phyloP scores from a whole-genome alignment of 2,797 vertebrate genomes.

The Pangasius djambal region DNA sequence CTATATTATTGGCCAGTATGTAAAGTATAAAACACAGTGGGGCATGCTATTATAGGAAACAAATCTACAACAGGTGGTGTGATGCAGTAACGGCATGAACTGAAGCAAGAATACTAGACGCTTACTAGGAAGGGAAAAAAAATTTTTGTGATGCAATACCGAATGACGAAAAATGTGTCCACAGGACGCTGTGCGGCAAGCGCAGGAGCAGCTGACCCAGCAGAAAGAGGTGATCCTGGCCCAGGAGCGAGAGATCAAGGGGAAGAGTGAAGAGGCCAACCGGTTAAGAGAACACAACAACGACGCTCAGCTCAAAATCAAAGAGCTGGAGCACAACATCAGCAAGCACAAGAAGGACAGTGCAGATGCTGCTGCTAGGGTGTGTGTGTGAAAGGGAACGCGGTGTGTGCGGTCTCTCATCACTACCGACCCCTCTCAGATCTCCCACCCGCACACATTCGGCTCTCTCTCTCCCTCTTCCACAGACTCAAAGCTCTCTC shows the following conservation, averaged over 20 bases:
- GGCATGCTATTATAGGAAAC: neutral
- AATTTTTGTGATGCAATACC: neutral
- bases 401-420: neutral
- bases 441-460: neutral
- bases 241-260: constrained; percentile 86
- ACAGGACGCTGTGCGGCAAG: constrained; percentile 84
- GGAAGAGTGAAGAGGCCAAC: constrained; percentile 76
- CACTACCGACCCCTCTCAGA: too few species aligned
- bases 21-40: neutral
- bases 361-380: constrained; percentile 81
- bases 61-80: neutral
- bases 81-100: neutral
- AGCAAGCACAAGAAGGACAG: constrained; percentile 84
- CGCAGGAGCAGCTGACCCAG: constrained; percentile 83
- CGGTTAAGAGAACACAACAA: constrained; percentile 83
- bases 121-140: neutral
- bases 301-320: constrained; percentile 86
- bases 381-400: constrained; percentile 29
- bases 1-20: neutral
- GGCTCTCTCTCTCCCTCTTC: too few species aligned
- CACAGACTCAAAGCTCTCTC: neutral
- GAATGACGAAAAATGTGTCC: neutral
- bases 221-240: constrained; percentile 84
- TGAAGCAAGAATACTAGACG: neutral
- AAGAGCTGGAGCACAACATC: constrained; percentile 87